phyloP scores from a whole-genome alignment of 2,113 vertebrate genomes.

The Zosterops hypoxanthus region DNA sequence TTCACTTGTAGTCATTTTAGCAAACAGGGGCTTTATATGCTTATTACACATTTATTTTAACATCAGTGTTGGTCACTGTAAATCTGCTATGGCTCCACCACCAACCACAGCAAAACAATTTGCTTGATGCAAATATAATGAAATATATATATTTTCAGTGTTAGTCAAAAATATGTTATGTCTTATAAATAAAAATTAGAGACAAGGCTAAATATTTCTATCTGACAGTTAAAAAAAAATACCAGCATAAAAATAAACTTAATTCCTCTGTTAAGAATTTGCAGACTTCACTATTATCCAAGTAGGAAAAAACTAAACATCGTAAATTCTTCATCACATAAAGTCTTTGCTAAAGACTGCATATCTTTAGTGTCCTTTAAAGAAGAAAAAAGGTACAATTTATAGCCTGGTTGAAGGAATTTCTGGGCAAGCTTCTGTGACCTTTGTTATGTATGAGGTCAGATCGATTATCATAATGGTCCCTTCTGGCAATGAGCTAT shows the following conservation, averaged over 20 bases:
- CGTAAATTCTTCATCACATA: not conserved
- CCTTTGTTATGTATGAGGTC: conserved; percentile 48
- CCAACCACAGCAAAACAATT: not conserved
- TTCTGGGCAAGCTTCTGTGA: conserved; percentile 23
- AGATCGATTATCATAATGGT: conserved; percentile 61
- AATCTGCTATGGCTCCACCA: not conserved
- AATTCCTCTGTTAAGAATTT: not conserved
- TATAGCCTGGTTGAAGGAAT: conserved; percentile 14
- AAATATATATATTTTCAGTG: not conserved
- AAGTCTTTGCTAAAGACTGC: not conserved
- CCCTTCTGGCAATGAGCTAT: conserved; percentile 47
- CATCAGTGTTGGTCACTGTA: not conserved
- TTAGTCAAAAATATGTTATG: not conserved
- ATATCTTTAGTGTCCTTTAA: not conserved
- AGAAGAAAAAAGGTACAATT: not conserved
- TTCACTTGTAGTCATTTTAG: not conserved
- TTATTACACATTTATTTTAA: not conserved
- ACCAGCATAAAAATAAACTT: not conserved
- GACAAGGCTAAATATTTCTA: not conserved
- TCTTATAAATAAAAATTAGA: not conserved
- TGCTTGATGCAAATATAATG: not conserved
- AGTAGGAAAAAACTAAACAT: not conserved
- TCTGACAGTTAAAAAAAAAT: not conserved
- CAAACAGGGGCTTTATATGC: not conserved
- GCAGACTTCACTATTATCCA: not conserved